phyloP scores from a whole-genome alignment of 2,797 vertebrate species.

The Tragopan temminckii region DNA sequence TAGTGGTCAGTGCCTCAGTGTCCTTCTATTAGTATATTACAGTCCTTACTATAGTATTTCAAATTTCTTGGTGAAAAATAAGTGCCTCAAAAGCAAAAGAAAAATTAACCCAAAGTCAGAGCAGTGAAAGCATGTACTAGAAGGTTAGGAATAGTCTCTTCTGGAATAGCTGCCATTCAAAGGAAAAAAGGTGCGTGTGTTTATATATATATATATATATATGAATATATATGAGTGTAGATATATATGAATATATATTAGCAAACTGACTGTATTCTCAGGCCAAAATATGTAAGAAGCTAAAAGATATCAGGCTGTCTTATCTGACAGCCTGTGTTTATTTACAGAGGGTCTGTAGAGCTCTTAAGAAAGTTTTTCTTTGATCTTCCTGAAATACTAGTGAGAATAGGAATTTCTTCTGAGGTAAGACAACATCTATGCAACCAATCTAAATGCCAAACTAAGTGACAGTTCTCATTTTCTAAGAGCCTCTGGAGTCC shows the following conservation, averaged over 20 bases:
- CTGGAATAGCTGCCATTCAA: background rate
- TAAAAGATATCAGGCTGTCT: background rate
- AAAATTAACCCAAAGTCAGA: background rate
- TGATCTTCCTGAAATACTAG: background rate
- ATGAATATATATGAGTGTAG: background rate
- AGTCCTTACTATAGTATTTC: background rate
- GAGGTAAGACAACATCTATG: background rate
- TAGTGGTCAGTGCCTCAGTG: background rate
- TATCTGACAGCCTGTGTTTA: background rate
- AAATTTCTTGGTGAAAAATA: slow-evolving; percentile 13
- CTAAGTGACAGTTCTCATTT: background rate
- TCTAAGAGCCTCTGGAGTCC: background rate
- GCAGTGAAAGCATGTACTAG: background rate
- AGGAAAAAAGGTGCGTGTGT: background rate
- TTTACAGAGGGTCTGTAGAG: background rate
- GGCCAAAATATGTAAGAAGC: background rate
- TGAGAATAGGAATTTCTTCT: background rate
- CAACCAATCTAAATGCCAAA: background rate
- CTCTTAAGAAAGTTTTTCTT: background rate
- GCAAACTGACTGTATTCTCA: background rate
- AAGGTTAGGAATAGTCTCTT: background rate
- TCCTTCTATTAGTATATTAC: background rate
- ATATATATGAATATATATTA: background rate
- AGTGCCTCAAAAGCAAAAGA: background rate
- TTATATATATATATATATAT: background rate